Conservation (phyloP, 2,888 invertebrate genomes). For the Agriopis aurantiaria region DNA sequence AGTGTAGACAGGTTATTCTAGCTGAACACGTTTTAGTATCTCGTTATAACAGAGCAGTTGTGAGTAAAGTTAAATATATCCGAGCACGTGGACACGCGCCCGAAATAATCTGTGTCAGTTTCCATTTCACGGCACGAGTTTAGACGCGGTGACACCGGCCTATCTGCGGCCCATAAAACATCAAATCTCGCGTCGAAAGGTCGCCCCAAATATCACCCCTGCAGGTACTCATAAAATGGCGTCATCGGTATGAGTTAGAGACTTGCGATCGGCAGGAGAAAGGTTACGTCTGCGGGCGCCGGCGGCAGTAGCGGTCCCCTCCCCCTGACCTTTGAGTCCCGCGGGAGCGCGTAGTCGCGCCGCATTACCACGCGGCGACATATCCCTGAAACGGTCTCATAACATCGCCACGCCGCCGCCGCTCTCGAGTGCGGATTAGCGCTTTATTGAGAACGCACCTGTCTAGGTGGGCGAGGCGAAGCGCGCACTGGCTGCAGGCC, state of each 20-base stretch:
- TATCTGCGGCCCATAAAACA: constrained; percentile 53
- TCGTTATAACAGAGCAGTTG: constrained; percentile 18
- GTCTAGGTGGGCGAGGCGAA: constrained; percentile 58
- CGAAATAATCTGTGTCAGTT: constrained; percentile 49
- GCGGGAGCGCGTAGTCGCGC: constrained; percentile 64
- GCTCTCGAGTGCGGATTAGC: constrained; percentile 49
- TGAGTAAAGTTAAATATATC: constrained; percentile 54
- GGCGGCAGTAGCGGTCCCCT: constrained; percentile 45
- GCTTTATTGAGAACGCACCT: constrained; percentile 61
- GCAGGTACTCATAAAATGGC: constrained; percentile 69
- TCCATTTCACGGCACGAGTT: constrained; percentile 37
- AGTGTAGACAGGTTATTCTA: constrained; percentile 8
- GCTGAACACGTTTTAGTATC: constrained; percentile 32
- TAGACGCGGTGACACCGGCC: constrained; percentile 18
- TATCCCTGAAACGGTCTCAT: constrained; percentile 58
- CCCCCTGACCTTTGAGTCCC: constrained; percentile 74
- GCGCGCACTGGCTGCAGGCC: constrained; percentile 71
- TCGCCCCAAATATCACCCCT: constrained; percentile 63
- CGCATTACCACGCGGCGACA: constrained; percentile 65
- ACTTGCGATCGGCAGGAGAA: constrained; percentile 63
- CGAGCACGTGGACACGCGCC: constrained; percentile 55
- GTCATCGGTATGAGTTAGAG: constrained; percentile 57
- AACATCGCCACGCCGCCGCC: constrained; percentile 52
- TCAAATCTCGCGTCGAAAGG: constrained; percentile 65
- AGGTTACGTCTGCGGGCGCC: constrained; percentile 60